A percentile compares a stretch with the other conserved stretches of the same genome.
Conservation (phyloP, 2,888 invertebrate genomes). For the Drosophila greeni region DNA sequence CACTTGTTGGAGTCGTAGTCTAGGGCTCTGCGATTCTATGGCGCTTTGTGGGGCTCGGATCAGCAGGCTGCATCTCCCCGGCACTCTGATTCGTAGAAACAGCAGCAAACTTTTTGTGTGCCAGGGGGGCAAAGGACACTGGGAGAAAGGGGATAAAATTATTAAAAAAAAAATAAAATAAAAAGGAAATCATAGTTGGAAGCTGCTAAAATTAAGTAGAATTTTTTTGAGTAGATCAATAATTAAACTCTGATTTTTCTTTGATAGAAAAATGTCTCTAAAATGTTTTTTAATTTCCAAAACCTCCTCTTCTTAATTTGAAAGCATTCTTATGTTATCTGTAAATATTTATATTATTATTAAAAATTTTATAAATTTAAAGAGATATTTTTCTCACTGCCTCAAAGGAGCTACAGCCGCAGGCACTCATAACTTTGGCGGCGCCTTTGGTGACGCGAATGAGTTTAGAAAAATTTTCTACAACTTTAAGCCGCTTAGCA, state of each 20-base stretch:
- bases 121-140: not conserved
- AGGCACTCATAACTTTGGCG: slow-evolving; percentile 72
- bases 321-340: not conserved
- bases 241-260: not conserved
- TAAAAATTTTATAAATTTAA: accelerated
- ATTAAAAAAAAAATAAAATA: not conserved
- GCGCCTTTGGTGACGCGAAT: slow-evolving; percentile 74
- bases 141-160: not conserved
- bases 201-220: not conserved
- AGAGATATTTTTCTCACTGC: slow-evolving; percentile 16
- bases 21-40: slow-evolving; percentile 1
- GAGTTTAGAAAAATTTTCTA: slow-evolving; percentile 74
- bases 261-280: not conserved
- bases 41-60: slow-evolving; percentile 34
- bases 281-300: not conserved
- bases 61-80: slow-evolving; percentile 24
- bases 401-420: slow-evolving; percentile 25
- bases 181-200: not conserved
- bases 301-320: not conserved
- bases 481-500: slow-evolving; percentile 74
- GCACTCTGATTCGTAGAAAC: not conserved
- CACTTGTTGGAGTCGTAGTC: slow-evolving; percentile 30
- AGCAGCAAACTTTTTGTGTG: slow-evolving; percentile 14
- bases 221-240: not conserved
- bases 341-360: not conserved